phyloP scores from a whole-genome alignment of 2,888 invertebrate species.

The Lymantria monacha region DNA sequence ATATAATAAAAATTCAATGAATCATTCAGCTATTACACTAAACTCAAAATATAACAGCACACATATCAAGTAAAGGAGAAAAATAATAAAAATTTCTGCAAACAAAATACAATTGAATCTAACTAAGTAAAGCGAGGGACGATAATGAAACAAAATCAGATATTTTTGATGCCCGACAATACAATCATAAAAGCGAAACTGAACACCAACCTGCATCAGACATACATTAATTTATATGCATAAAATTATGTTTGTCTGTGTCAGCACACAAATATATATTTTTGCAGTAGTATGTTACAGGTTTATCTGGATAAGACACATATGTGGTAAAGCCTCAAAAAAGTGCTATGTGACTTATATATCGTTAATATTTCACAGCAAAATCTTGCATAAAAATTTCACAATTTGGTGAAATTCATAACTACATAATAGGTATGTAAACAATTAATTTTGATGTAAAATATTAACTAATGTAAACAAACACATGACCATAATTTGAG shows the following conservation, averaged over 20 bases:
- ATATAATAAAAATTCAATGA: background rate
- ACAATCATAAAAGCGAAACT: constrained; percentile 1
- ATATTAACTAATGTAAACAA: constrained; percentile 8
- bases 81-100: constrained; percentile 1
- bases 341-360: constrained; percentile 6
- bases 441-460: constrained; percentile 5
- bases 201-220: constrained; percentile 8
- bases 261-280: constrained; percentile 12
- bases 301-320: constrained; percentile 7
- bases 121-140: constrained; percentile 3
- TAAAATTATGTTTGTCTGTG: constrained; percentile 8
- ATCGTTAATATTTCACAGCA: constrained; percentile 10
- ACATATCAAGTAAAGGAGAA: background rate
- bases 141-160: constrained; percentile 10
- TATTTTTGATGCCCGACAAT: constrained; percentile 3
- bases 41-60: background rate
- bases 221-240: constrained; percentile 8
- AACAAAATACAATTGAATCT: background rate
- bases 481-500: constrained; percentile 3
- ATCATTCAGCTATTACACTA: background rate
- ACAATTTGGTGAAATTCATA: background rate
- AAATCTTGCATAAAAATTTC: constrained; percentile 1
- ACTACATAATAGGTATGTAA: background rate
- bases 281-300: constrained; percentile 20
- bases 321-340: constrained; percentile 8